phyloP scores from a whole-genome alignment of 2,888 invertebrate genomes.

The Heliconius ismenius region DNA sequence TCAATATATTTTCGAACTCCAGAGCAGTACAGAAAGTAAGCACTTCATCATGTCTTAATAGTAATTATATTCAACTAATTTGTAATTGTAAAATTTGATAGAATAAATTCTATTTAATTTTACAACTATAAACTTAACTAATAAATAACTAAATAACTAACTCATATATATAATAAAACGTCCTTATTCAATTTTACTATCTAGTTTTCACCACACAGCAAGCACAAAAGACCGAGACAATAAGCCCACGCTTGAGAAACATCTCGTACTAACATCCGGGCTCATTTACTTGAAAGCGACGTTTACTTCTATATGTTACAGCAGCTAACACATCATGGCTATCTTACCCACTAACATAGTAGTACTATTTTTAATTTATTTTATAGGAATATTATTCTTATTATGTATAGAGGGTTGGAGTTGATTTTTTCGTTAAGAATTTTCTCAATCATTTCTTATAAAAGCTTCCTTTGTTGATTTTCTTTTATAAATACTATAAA shows the following conservation, averaged over 20 bases:
- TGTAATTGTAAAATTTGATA: too few relatives aligned
- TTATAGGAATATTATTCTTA: background rate
- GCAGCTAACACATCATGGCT: background rate
- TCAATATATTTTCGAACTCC: too few relatives aligned
- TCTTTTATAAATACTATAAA: too few relatives aligned
- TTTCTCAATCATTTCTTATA: background rate
- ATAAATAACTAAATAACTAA: background rate
- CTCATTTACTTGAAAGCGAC: slow-evolving; percentile 25
- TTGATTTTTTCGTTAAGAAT: too few relatives aligned
- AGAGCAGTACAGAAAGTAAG: too few relatives aligned
- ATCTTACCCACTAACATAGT: slow-evolving; percentile 17
- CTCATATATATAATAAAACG: background rate
- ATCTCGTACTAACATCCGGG: slow-evolving; percentile 26
- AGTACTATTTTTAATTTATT: background rate
- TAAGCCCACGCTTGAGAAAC: slow-evolving; percentile 26
- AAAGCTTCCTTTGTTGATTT: background rate
- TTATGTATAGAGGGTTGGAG: background rate
- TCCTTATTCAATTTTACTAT: slow-evolving; percentile 21
- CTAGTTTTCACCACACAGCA: slow-evolving; percentile 20
- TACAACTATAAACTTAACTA: background rate
- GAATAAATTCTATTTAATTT: background rate
- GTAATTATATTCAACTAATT: too few relatives aligned
- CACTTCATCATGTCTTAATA: too few relatives aligned
- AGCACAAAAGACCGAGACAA: slow-evolving; percentile 25
- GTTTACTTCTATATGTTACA: slow-evolving; percentile 15